Conservation (phyloP, 2,113 vertebrate species). For the Rattus norvegicus region GRCr8 NC_086021.1:118184001-118184500, state of each 20-base stretch:
- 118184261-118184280: not conserved
- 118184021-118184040: not conserved
- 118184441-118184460: no score
- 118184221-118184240: not conserved
- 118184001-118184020: not conserved
- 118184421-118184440: no score
- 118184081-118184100: not conserved
- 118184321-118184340: not conserved
- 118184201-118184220: not conserved
- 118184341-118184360: not conserved
- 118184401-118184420: no score
- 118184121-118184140: not conserved
- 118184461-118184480: no score
- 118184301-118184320: not conserved
- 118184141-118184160: not conserved
- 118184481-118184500: no score
- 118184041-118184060: not conserved
- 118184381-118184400: not conserved
- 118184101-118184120: not conserved
- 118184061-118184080: not conserved
- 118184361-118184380: not conserved
- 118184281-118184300: not conserved
- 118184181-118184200: not conserved
- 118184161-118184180: not conserved
- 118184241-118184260: not conserved